Evolutionary conservation across 2,113 vertebrate species (phyloP).

Genomic region (Halcyon malimbica): DNA sequence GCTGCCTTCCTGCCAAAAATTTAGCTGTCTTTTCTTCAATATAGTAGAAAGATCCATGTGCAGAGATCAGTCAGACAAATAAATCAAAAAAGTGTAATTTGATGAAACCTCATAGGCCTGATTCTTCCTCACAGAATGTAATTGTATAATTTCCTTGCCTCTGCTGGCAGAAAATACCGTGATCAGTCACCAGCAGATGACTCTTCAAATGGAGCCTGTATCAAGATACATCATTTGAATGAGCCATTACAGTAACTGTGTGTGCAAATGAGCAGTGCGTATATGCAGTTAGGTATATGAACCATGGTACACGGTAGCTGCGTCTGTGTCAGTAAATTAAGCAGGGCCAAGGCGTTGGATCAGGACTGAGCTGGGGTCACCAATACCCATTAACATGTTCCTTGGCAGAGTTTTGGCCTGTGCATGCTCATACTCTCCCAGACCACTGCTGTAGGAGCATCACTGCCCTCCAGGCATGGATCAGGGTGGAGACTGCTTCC

Average conservation of each 20-base stretch:
- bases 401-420: neutral
- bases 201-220: neutral
- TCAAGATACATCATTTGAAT: neutral
- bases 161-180: neutral
- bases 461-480: neutral
- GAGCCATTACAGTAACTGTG: neutral
- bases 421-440: neutral
- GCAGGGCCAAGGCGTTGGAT: neutral
- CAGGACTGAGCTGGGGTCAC: neutral
- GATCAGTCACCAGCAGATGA: neutral
- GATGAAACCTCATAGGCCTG: neutral
- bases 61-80: neutral
- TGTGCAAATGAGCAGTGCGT: neutral
- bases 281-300: neutral
- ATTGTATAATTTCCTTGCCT: neutral
- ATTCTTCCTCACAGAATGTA: neutral
- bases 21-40: neutral
- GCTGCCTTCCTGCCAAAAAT: neutral
- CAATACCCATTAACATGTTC: neutral
- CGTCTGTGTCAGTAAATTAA: neutral
- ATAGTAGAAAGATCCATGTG: neutral
- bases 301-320: neutral
- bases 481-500: neutral
- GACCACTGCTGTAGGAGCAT: neutral
- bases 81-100: neutral